Conservation (phyloP, 2,113 vertebrate species). For the Herpetotheres cachinnans region DNA sequence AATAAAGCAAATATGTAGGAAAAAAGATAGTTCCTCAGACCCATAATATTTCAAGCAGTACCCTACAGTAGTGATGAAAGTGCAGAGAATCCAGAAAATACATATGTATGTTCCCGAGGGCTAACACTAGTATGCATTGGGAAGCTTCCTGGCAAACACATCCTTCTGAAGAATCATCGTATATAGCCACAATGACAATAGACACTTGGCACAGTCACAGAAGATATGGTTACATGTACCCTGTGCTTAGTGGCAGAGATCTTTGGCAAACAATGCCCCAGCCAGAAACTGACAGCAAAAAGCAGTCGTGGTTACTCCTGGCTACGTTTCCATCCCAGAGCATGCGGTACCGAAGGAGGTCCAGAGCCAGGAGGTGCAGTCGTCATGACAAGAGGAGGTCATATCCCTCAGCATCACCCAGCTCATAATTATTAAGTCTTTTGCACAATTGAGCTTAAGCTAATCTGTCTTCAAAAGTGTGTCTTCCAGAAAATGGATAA, state of each 20-base stretch:
- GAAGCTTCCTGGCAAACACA: background rate
- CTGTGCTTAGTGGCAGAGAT: background rate
- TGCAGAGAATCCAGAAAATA: background rate
- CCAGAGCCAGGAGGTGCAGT: background rate
- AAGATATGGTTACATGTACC: background rate
- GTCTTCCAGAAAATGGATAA: background rate
- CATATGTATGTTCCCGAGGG: background rate
- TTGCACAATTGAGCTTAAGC: background rate
- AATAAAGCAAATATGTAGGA: background rate
- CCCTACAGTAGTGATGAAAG: background rate
- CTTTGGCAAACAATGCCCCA: background rate
- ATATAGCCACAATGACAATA: background rate
- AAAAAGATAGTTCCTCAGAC: background rate
- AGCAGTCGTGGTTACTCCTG: fast-evolving
- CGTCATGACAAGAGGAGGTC: background rate
- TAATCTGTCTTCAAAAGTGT: background rate
- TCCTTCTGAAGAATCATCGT: background rate
- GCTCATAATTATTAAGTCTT: background rate
- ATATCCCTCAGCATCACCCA: background rate
- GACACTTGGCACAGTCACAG: background rate
- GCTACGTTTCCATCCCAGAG: background rate
- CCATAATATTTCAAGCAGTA: background rate
- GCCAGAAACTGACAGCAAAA: background rate
- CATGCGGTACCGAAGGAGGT: background rate
- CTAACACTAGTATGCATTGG: background rate